Evolutionary conservation across 2,797 vertebrate genomes (phyloP).

Genomic region (Enteromius fasciolatus): DNA sequence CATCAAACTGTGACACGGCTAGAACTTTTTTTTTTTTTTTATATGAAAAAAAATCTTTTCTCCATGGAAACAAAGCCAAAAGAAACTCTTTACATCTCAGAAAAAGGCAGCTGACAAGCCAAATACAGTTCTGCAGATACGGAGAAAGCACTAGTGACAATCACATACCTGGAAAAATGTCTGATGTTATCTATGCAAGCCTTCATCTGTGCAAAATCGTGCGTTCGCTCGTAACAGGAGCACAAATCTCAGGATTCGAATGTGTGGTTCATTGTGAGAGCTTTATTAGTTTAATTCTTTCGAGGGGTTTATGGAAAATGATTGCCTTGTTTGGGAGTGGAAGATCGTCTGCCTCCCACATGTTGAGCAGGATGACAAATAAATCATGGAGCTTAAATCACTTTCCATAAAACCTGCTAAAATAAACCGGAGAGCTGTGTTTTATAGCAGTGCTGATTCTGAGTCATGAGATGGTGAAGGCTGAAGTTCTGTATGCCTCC

Average conservation of each 20-base stretch:
- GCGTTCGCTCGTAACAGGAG: neutral
- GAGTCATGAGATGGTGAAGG: neutral
- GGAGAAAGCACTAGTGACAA: constrained; percentile 22
- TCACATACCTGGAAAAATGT: constrained; percentile 26
- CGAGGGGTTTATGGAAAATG: neutral
- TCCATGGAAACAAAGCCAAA: constrained; percentile 50
- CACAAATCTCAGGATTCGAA: constrained; percentile 11
- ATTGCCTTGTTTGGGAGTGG: constrained; percentile 12
- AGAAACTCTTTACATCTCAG: constrained; percentile 24
- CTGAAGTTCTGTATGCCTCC: constrained; percentile 40
- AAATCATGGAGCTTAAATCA: constrained; percentile 3
- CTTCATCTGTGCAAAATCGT: constrained; percentile 27
- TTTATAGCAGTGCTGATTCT: neutral
- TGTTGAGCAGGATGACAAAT: constrained; percentile 14
- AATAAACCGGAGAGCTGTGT: neutral
- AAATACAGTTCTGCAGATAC: constrained; percentile 21
- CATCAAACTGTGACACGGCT: constrained; percentile 45
- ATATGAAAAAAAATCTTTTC: constrained; percentile 31
- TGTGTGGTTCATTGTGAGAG: constrained; percentile 7
- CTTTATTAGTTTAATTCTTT: constrained; percentile 38
- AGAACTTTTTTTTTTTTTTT: constrained; percentile 43
- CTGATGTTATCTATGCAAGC: constrained; percentile 30
- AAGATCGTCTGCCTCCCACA: constrained; percentile 1
- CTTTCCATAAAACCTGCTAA: constrained; percentile 14
- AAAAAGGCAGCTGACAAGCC: constrained; percentile 37